Base-by-base conservation (phyloP, 1,140 invertebrate species). In the Agraylea sexmaculata region DNA sequence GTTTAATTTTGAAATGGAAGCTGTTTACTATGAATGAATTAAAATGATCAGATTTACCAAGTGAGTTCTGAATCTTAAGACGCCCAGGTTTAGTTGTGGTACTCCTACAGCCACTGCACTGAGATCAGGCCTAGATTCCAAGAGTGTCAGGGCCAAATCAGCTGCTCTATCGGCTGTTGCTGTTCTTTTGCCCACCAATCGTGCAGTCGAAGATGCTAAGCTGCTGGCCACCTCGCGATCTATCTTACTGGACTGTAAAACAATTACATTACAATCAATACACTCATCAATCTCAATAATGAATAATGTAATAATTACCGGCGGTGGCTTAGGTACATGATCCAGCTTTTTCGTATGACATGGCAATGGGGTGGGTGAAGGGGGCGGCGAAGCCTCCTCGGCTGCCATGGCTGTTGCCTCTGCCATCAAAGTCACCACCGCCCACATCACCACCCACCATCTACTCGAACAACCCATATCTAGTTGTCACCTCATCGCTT, bases 21-120 rank as follows among this genome's bases (percentile, higher is more conserved):
- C n/a, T n/a, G n/a, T n/a, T n/a, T n/a, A n/a, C n/a, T n/a, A n/a
- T n/a, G n/a, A n/a, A n/a, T n/a, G n/a, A n/a, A n/a, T n/a, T n/a
- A n/a, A n/a, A n/a, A n/a, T n/a, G n/a, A n/a, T n/a, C n/a, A n/a
- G n/a, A n/a, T 33, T 48, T 20, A 49, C 47, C 18, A 49, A 15
- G 12, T 49, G 35, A 33, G 45, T 39, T 21, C 43, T 41, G 19
- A 64, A 51, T 45, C 57, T 62, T 5, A 67, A 55, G 1, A 67
- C 52, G 16, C 64, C 64, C 2, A 67, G 57, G 37, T 63, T 61
- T 2, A 66, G 52, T 31, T 64, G 59, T 6, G 64, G 64, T 0
- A 60, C 58, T 8, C 64, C 64, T 1, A 67, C 53, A 1, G 63
- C 64, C 6, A 64, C 56, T 17, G 64, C 64, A 5, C 59, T 57